Base-by-base conservation (phyloP, 1,140 invertebrate species). In the Centruroides vittatus region DNA sequence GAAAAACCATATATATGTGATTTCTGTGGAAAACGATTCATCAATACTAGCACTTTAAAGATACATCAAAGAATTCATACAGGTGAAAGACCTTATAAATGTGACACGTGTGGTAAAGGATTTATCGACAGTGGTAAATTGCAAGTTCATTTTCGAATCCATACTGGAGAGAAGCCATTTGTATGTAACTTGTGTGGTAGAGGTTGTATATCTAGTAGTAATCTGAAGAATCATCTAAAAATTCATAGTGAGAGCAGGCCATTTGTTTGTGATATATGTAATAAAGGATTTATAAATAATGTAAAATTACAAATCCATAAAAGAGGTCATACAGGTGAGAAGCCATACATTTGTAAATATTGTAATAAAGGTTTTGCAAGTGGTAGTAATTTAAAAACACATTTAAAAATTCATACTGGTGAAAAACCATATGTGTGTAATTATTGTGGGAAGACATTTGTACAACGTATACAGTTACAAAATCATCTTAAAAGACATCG, bases 121-220 rank as follows among this genome's bases (percentile, higher is more conserved):
- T 59, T 59, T 41, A 47, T 6, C 3, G 13, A 8, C 2, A 10
- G 6, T 6, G 10, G 3, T 34, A 47, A 53, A 35, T 23, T 59
- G 4, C 34, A 54, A 35, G 23, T 34, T 8, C 58, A 59, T 47
- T 9, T 34, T 35, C 5, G 23, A 3, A 47, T 48, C 5, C 58
- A 59, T 54, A 34, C 58, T 54, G 36, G 36, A 23, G 50, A 46
- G 4, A 12, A 13, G 5, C 58, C 58, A 4, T 52, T 54, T 35
- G 12, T 55, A 7, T 59, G 58, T 35, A 34, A 47, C 12, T 10
- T 48, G 23, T 59, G 58, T 54, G 58, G 58, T 46, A 59, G 47
- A 48, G 50, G 51, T 10, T 54, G 46, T 34, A 47, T 7, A 23
- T 34, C 35, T n/a, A 50, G 12, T 11, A 47, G 36, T 47, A 9